Evolutionary conservation across 2,113 vertebrate species (phyloP).

Genomic region (Rhombomys opimus): DNA sequence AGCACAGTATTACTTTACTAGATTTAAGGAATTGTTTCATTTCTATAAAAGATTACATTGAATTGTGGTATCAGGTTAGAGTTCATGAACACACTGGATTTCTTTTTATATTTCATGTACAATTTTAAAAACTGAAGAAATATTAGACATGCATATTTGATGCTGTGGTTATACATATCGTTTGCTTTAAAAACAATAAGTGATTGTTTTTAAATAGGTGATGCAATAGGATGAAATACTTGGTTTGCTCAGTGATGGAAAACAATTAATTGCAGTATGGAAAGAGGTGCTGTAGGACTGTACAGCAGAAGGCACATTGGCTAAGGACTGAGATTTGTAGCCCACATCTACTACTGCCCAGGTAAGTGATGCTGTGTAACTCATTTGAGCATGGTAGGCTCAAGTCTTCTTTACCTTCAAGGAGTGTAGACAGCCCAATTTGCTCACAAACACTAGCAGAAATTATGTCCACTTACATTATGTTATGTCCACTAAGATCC

Average conservation of each 20-base stretch:
- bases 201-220: too few species aligned
- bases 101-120: neutral
- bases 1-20: neutral
- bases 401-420: neutral
- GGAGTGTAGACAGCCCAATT: neutral
- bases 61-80: neutral
- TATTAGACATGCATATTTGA: neutral
- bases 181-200: slow-evolving; percentile 5
- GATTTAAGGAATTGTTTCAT: neutral
- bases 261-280: neutral
- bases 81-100: neutral
- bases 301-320: accelerated
- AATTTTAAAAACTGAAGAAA: neutral
- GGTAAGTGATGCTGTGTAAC: neutral
- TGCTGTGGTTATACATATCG: neutral
- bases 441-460: neutral
- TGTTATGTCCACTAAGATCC: neutral
- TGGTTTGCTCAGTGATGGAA: neutral
- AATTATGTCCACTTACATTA: neutral
- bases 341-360: neutral
- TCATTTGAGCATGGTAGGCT: neutral
- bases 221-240: neutral
- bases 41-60: neutral
- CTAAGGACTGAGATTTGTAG: neutral
- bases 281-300: neutral